Evolutionary conservation across 2,113 vertebrate species (phyloP).

Genomic region (Chlamydotis undulata): DNA sequence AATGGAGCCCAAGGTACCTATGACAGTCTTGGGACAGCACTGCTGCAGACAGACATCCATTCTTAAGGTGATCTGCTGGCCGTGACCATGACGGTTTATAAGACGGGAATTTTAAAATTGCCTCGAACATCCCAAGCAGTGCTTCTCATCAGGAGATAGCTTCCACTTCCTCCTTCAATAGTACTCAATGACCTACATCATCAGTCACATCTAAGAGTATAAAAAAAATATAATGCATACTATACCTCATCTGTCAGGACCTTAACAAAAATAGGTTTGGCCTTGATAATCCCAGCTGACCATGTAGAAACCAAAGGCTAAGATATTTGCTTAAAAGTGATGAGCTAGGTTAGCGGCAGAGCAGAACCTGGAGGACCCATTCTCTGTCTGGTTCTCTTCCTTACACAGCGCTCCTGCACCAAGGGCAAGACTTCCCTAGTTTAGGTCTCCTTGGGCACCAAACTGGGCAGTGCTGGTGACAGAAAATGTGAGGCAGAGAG

Average conservation of each 20-base stretch:
- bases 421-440: neutral
- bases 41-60: neutral
- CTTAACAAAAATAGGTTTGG: neutral
- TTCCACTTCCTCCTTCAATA: neutral
- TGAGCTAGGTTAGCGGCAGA: neutral
- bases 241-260: neutral
- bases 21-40: neutral
- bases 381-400: neutral
- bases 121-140: neutral
- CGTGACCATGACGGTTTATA: neutral
- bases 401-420: fast-evolving
- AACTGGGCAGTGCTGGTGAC: neutral
- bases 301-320: neutral
- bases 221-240: neutral
- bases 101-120: neutral
- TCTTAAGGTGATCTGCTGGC: neutral
- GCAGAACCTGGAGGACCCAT: neutral
- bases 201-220: neutral
- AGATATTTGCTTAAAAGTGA: neutral
- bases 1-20: neutral
- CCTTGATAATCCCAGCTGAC: neutral
- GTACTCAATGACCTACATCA: neutral
- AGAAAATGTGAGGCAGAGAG: neutral
- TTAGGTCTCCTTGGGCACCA: neutral
- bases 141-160: neutral